Conservation (phyloP, 23 tunicate genomes). For the Styela plicata region DNA sequence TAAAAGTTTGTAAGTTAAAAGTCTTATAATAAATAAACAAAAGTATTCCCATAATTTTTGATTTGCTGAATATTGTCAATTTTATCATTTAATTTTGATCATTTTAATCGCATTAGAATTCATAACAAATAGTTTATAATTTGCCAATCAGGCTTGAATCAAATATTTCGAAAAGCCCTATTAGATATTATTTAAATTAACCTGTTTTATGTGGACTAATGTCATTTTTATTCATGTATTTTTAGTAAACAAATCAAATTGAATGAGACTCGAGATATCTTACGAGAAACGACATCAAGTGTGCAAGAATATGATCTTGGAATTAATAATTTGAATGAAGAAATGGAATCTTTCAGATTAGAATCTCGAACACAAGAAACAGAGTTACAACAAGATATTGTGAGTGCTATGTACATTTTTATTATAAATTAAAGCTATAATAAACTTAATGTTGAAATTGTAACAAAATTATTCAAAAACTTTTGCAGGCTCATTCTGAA, state of each 20-base stretch:
- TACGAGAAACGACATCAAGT: slow-evolving; percentile 45
- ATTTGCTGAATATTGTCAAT: too few relatives aligned
- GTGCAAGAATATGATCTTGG: slow-evolving; percentile 64
- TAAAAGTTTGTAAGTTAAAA: too few relatives aligned
- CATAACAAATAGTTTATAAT: too few relatives aligned
- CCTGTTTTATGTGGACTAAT: background rate
- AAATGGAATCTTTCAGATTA: slow-evolving; percentile 36
- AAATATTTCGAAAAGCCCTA: too few relatives aligned
- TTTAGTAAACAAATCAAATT: slow-evolving; percentile 58
- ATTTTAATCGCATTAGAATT: background rate
- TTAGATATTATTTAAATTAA: background rate
- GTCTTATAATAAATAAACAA: too few relatives aligned
- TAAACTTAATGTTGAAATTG: too few relatives aligned
- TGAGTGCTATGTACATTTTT: slow-evolving; percentile 2
- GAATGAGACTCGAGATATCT: slow-evolving; percentile 62
- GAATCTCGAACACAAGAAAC: slow-evolving; percentile 40
- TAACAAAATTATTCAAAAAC: too few relatives aligned
- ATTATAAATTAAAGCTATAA: background rate
- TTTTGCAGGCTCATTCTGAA: too few relatives aligned
- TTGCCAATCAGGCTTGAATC: too few relatives aligned
- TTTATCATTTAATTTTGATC: background rate
- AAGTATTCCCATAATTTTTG: too few relatives aligned
- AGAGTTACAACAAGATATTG: slow-evolving; percentile 35
- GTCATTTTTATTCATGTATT: background rate
- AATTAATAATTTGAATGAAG: slow-evolving; percentile 55